Conservation (phyloP, 1,140 invertebrate species). For the Temnothorax longispinosus region DNA sequence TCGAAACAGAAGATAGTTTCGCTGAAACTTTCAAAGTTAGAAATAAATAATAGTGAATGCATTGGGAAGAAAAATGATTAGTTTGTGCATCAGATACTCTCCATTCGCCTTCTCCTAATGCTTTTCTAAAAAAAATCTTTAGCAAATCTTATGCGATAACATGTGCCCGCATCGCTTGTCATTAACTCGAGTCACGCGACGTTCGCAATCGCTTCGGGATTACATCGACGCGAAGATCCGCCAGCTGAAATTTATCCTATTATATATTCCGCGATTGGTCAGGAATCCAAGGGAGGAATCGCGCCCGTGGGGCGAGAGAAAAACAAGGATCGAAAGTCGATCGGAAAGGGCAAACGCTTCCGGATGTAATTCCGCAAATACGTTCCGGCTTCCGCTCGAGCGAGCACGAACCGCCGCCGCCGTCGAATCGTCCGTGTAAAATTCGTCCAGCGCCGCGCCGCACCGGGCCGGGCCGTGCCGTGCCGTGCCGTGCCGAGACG, state of each 20-base stretch:
- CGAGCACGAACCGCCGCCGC: slow-evolving; percentile 14
- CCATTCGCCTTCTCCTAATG: not conserved
- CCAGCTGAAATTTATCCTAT: slow-evolving; percentile 24
- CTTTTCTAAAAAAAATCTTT: not conserved
- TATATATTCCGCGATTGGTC: not conserved
- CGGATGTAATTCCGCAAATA: slow-evolving; percentile 75
- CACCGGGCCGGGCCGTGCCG: not conserved
- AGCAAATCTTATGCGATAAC: too few species aligned
- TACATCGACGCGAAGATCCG: not conserved
- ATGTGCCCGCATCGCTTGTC: not conserved
- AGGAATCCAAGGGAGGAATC: not conserved
- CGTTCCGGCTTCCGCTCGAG: slow-evolving; percentile 62
- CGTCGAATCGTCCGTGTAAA: slow-evolving; percentile 44
- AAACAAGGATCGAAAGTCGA: slow-evolving; percentile 49
- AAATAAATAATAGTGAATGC: not conserved
- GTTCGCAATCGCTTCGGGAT: slow-evolving; percentile 24
- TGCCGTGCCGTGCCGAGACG: not conserved
- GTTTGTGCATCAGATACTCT: not conserved
- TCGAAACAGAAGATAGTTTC: not conserved
- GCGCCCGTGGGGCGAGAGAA: slow-evolving; percentile 12
- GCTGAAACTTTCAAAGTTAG: not conserved
- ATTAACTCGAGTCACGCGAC: slow-evolving; percentile 20
- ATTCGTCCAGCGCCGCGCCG: slow-evolving; percentile 31
- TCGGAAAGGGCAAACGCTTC: slow-evolving; percentile 54
- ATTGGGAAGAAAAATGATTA: not conserved